Evolutionary conservation across 2,888 invertebrate species (phyloP).

Genomic region (Drosophila cognata): DNA sequence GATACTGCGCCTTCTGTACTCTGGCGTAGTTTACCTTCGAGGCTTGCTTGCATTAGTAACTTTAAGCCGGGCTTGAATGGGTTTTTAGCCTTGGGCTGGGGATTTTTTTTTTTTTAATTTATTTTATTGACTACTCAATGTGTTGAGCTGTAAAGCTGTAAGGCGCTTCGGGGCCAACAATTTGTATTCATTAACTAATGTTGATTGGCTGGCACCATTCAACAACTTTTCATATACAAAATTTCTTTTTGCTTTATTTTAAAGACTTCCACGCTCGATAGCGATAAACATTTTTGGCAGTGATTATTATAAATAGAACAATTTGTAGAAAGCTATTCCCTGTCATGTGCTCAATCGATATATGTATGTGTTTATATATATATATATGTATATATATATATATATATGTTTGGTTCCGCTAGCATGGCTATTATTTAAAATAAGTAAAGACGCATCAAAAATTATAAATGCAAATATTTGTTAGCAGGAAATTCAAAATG

Average conservation of each 20-base stretch:
- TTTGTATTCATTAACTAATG: conserved; percentile 8
- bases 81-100: conserved; percentile 27
- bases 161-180: conserved; percentile 6
- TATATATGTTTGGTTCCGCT: not conserved
- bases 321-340: conserved; percentile 47
- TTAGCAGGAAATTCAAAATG: not conserved
- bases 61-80: conserved; percentile 1
- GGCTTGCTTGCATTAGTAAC: conserved; percentile 31
- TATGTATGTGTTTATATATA: conserved; percentile 3
- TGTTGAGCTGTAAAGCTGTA: conserved; percentile 10
- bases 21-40: conserved; percentile 51
- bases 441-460: not conserved
- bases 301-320: conserved; percentile 50
- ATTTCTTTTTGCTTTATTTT: not conserved
- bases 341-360: conserved; percentile 52
- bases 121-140: not conserved
- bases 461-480: conserved; percentile 3
- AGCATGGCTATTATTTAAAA: not conserved
- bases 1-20: conserved; percentile 11
- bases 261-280: conserved; percentile 36
- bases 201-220: not conserved
- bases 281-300: conserved; percentile 40
- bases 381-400: not conserved
- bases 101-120: not conserved
- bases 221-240: not conserved